Conservation (phyloP, 1,140 invertebrate genomes). For the Drosophila ambigua region DNA sequence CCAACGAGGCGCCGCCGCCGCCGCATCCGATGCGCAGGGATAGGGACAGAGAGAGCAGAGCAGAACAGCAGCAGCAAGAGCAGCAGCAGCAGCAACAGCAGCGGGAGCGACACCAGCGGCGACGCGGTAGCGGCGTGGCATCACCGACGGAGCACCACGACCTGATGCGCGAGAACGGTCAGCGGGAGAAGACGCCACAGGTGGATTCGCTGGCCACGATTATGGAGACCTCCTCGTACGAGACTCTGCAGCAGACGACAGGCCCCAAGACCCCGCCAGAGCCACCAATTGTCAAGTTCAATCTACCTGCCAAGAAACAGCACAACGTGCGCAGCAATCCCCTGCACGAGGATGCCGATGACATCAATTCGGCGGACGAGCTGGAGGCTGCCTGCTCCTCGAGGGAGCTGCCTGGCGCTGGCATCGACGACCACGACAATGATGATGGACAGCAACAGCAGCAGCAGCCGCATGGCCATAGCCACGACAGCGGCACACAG, state of each 20-base stretch:
- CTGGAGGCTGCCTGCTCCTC: constrained; percentile 52
- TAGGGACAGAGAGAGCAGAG: background rate
- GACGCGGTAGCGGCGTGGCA: constrained; percentile 30
- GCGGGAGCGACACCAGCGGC: constrained; percentile 22
- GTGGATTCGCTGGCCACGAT: constrained; percentile 66
- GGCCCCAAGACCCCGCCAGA: constrained; percentile 91
- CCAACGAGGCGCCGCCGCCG: constrained; percentile 63
- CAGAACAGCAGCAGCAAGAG: constrained; percentile 5
- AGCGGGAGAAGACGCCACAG: constrained; percentile 70
- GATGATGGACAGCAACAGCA: no score
- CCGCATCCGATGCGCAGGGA: constrained; percentile 29
- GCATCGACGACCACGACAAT: constrained; percentile 1
- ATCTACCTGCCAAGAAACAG: constrained; percentile 86
- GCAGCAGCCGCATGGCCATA: constrained; percentile 21
- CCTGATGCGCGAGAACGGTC: constrained; percentile 54
- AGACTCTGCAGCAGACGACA: constrained; percentile 63
- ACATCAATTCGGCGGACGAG: constrained; percentile 74
- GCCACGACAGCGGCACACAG: constrained; percentile 50
- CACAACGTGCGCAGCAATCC: constrained; percentile 87
- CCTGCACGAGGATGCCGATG: constrained; percentile 85
- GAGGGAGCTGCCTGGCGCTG: constrained; percentile 17
- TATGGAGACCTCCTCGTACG: constrained; percentile 76
- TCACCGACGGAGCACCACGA: constrained; percentile 44
- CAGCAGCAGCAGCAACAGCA: constrained; percentile 15
- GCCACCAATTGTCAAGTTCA: constrained; percentile 88